phyloP scores from a whole-genome alignment of 2,797 vertebrate species.

The Acanthurus tractus region DNA sequence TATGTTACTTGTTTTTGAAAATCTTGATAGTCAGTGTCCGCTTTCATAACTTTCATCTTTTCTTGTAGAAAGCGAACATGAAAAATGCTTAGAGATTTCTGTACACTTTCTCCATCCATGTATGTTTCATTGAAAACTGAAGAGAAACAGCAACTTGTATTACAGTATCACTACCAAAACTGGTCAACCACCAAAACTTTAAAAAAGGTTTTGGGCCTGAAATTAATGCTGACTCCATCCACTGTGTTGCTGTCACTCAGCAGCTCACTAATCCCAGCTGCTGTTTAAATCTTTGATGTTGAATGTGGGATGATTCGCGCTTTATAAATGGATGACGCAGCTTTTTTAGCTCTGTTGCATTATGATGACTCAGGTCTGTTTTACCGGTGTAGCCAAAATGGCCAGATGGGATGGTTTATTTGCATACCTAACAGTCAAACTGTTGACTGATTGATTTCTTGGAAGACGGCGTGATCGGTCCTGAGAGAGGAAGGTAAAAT shows the following conservation, averaged over 20 bases:
- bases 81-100: conserved; percentile 64
- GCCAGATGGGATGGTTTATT: conserved; percentile 91
- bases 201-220: conserved; percentile 41
- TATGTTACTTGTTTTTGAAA: conserved; percentile 13
- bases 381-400: conserved; percentile 52
- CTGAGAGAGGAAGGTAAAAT: conserved; percentile 73
- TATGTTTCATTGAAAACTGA: conserved; percentile 67
- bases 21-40: conserved; percentile 33
- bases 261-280: conserved; percentile 9
- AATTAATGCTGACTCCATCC: conserved; percentile 4
- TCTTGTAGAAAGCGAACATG: conserved; percentile 75
- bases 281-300: background rate
- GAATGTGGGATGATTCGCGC: background rate
- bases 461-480: conserved; percentile 85
- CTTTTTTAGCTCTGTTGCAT: conserved; percentile 32
- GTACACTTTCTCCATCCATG: conserved; percentile 72
- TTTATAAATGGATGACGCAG: background rate
- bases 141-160: conserved; percentile 74
- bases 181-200: conserved; percentile 74
- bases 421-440: conserved; percentile 91
- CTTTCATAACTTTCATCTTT: conserved; percentile 85
- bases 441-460: conserved; percentile 87
- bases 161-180: conserved; percentile 80
- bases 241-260: background rate
- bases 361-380: conserved; percentile 72